Conservation (phyloP, 1,140 invertebrate genomes). For the Drosophila neocordata region DNA sequence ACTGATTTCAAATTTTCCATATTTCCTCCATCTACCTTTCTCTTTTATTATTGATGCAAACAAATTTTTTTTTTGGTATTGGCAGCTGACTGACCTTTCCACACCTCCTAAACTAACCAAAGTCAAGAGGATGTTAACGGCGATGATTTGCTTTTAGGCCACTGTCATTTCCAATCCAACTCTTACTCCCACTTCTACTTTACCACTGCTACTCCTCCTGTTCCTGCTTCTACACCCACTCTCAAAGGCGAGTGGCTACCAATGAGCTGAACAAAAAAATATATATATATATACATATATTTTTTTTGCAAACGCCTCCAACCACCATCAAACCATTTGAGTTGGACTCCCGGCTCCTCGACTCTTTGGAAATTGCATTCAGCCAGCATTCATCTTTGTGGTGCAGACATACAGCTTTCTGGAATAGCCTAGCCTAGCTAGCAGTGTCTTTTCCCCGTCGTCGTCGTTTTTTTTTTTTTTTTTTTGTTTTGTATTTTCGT, state of each 20-base stretch:
- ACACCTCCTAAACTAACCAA: conserved; percentile 41
- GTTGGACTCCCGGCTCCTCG: background rate
- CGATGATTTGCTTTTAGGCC: conserved; percentile 49
- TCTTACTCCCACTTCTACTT: conserved; percentile 32
- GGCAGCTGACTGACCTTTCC: conserved; percentile 51
- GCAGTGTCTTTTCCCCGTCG: conserved; percentile 2
- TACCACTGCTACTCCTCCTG: background rate
- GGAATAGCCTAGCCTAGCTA: background rate
- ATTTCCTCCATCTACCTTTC: conserved; percentile 28
- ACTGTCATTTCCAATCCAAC: conserved; percentile 49
- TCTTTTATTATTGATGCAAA: conserved; percentile 53
- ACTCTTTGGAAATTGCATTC: conserved; percentile 33
- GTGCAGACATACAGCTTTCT: conserved; percentile 9
- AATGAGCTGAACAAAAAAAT: conserved; percentile 44
- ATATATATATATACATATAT: conserved; percentile 20
- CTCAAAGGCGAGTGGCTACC: conserved; percentile 34
- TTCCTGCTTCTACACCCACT: conserved; percentile 4
- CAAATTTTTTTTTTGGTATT: conserved; percentile 31
- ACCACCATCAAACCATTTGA: conserved; percentile 6
- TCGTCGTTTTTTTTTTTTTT: background rate
- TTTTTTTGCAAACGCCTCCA: conserved; percentile 22
- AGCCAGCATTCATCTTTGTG: conserved; percentile 41
- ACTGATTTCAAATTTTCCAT: background rate
- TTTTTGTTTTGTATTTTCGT: conserved; percentile 28
- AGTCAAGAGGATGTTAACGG: conserved; percentile 25